Base-by-base conservation (phyloP, 1,140 invertebrate genomes). In the Hylaeus anthracinus region DNA sequence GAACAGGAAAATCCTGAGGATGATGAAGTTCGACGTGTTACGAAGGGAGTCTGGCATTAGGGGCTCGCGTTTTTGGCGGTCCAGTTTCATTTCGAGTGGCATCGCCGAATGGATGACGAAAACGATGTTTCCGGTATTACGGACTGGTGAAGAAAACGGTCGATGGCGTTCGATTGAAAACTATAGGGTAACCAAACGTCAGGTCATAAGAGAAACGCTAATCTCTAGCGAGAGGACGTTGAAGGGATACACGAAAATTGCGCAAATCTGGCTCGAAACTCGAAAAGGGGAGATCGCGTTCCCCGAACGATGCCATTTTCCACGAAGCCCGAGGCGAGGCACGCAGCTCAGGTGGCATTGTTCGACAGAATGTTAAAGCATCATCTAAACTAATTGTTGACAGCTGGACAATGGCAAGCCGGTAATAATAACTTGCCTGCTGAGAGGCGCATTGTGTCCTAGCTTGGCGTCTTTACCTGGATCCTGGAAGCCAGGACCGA, bases 361-460 rank as follows among this genome's bases (percentile, higher is more conserved):
- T 88, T 78, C 79, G 72, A 61, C 48, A 81, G 81, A 81, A 90
- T 89, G 86, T 88, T 88, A 87, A 88, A 89, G 86, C 83, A 92
- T 91, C 90, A 90, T 91, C 86, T 89, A 92, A 91, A 92, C 88
- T 91, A 92, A 91, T 91, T 90, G 91, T 91, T 91, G 90, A 92
- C 90, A 91, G 90, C 83, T 72, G 86, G 87, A 92, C 90, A 91
- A 92, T 90, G 71, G 78, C 70, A 70, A 84, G 63, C 66, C 79
- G 79, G 84, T 90, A 90, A 90, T 90, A 90, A 91, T 88, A 90
- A 92, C 84, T 87, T 86, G 83, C 82, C 88, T 74, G 88, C 85
- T 88, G 88, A 76, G 87, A 88, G 85, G 69, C 80, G 82, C 51
- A 87, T 87, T 87, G 86, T 87, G 61, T 65, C 70, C 61, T 45